phyloP scores from a whole-genome alignment of 1,140 invertebrate genomes.

The Drosophila sucinea region DNA sequence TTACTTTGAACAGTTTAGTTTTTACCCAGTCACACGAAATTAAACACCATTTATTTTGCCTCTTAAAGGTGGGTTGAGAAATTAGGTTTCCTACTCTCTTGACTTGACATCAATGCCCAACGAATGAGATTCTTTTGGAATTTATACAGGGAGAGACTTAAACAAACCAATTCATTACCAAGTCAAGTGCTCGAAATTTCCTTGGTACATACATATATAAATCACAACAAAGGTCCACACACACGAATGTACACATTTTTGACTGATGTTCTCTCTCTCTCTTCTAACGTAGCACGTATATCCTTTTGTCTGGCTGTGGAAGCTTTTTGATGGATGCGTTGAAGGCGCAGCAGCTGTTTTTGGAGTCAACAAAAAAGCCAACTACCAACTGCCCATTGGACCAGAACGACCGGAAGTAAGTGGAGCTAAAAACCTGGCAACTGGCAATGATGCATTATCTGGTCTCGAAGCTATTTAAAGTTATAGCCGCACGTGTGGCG shows the following conservation, averaged over 20 bases:
- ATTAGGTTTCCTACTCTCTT: conserved; percentile 84
- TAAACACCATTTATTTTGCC: background rate
- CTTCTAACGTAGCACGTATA: conserved; percentile 25
- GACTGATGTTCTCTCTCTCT: conserved; percentile 34
- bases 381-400: conserved; percentile 17
- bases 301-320: conserved; percentile 36
- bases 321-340: conserved; percentile 66
- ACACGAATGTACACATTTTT: conserved; percentile 21
- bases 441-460: conserved; percentile 12
- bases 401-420: conserved; percentile 9
- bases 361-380: conserved; percentile 30
- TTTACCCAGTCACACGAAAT: too few species aligned
- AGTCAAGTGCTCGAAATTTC: conserved; percentile 45
- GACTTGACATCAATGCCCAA: conserved; percentile 83
- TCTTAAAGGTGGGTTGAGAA: conserved; percentile 32
- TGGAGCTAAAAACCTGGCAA: background rate
- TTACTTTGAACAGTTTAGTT: too few species aligned
- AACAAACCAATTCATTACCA: conserved; percentile 33
- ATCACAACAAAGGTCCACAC: conserved; percentile 64
- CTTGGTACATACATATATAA: conserved; percentile 54
- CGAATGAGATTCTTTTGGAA: conserved; percentile 84
- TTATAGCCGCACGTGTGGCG: background rate
- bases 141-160: conserved; percentile 13
- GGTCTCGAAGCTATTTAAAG: background rate
- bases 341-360: conserved; percentile 42